Conservation (phyloP, 2,888 invertebrate genomes). For the Sesamia inferens region DNA sequence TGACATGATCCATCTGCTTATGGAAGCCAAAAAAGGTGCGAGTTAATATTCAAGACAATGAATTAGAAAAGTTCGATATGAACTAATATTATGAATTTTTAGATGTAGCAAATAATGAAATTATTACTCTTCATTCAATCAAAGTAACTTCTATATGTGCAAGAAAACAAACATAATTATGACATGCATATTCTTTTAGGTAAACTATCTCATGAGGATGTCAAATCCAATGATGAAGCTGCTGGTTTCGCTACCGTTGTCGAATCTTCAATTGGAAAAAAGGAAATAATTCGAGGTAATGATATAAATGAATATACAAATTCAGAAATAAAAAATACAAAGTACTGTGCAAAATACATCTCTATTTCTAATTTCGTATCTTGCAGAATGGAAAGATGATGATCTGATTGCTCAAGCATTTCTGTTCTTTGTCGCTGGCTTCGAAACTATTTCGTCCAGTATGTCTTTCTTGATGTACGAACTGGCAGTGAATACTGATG, state of each 20-base stretch:
- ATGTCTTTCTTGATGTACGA: slow-evolving; percentile 75
- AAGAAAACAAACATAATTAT: too few relatives aligned
- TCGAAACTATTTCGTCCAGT: slow-evolving; percentile 73
- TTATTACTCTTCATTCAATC: too few relatives aligned
- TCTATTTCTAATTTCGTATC: not conserved
- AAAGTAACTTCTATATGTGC: too few relatives aligned
- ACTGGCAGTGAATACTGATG: slow-evolving; percentile 74
- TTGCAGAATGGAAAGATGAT: slow-evolving; percentile 69
- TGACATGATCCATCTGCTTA: slow-evolving; percentile 83
- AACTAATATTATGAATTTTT: too few relatives aligned
- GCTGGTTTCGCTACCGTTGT: slow-evolving; percentile 83
- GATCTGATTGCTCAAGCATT: slow-evolving; percentile 76
- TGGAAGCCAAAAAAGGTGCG: slow-evolving; percentile 81
- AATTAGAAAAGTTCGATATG: not conserved
- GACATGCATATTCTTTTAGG: slow-evolving; percentile 33
- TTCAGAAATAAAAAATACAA: too few relatives aligned
- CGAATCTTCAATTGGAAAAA: slow-evolving; percentile 79
- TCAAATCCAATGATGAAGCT: slow-evolving; percentile 66
- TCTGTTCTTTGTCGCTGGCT: slow-evolving; percentile 78
- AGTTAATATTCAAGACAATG: not conserved
- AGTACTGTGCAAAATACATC: not conserved
- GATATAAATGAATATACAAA: too few relatives aligned
- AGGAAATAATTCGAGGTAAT: slow-evolving; percentile 71
- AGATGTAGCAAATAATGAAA: too few relatives aligned
- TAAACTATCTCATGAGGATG: slow-evolving; percentile 70